Base-by-base conservation (phyloP, 1,140 invertebrate genomes). In the Euura saliciscinereae region DNA sequence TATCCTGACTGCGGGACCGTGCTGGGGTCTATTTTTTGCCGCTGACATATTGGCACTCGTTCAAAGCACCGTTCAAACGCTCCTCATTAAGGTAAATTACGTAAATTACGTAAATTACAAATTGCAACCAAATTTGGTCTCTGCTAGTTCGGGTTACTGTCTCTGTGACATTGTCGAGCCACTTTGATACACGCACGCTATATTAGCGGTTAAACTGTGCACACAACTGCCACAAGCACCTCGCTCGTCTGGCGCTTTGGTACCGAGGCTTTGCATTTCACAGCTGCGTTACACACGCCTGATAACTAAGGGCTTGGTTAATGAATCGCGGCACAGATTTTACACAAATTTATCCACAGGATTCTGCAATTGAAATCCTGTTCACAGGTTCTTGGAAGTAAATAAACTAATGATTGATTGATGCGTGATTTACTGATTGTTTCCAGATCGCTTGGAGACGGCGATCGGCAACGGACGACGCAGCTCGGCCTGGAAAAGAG, bases 401-500 rank as follows among this genome's bases (percentile, higher is more conserved):
- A n/a, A n/a, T n/a, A n/a, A n/a, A n/a, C n/a, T 28, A 28, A 1
- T 28, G 28, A 0, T 28, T 28, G 28, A 28, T 28, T 28, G 28
- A 28, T 28, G 28, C 28, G 28, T 28, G 28, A 28, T 28, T 28
- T 28, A 28, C 28, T 28, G 1, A 28, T 28, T 28, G 28, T 28
- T 28, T 97, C 70, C 86, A 98, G 74, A 95, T 97, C 83, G 94
- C 94, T 0, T 94, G 93, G 87, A 92, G 93, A 85, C 86, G 93
- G 7, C 87, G 92, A 7, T 93, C 77, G 88, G 91, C 4, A 82
- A 90, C 65, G 85, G 90, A 75, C 89, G 94, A 79, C n/a, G 96
- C 95, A 82, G 28, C 28, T 28, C 28, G 28, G 28, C 94, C 95
- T 0, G 95, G 94, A 2, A 89, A 95, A 59, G 94, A 96, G 82